Evolutionary conservation across 2,888 invertebrate genomes (phyloP).

Genomic region (Drosophila suboccidentalis): DNA sequence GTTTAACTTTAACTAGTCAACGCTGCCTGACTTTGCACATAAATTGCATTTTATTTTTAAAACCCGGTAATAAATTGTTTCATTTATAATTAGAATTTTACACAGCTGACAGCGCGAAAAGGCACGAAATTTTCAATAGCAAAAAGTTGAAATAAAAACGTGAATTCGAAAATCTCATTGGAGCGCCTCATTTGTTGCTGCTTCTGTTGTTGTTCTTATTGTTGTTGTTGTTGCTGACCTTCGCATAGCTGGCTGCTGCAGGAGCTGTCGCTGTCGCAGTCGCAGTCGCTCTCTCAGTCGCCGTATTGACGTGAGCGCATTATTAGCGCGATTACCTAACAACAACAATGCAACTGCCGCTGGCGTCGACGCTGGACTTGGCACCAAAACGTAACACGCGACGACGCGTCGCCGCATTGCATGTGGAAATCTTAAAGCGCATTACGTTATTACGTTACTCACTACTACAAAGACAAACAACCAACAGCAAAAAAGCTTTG

Average conservation of each 20-base stretch:
- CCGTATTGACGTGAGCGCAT: slow-evolving; percentile 39
- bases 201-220: slow-evolving; percentile 37
- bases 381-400: slow-evolving; percentile 79
- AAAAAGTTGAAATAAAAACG: slow-evolving; percentile 17
- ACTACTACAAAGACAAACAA: slow-evolving; percentile 32
- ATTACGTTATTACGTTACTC: slow-evolving; percentile 73
- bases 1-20: slow-evolving; percentile 58
- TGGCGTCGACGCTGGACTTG: slow-evolving; percentile 79
- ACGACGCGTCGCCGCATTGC: slow-evolving; percentile 47
- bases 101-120: slow-evolving; percentile 61
- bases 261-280: slow-evolving; percentile 54
- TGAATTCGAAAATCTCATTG: slow-evolving; percentile 33
- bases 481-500: slow-evolving; percentile 46
- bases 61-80: slow-evolving; percentile 81
- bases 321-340: slow-evolving; percentile 67
- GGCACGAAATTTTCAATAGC: slow-evolving; percentile 26
- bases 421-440: slow-evolving; percentile 74
- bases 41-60: slow-evolving; percentile 78
- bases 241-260: slow-evolving; percentile 69
- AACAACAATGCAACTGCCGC: slow-evolving; percentile 34
- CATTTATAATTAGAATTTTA: slow-evolving; percentile 80
- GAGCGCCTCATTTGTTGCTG: slow-evolving; percentile 21
- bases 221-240: slow-evolving; percentile 64
- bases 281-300: slow-evolving; percentile 27
- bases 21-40: slow-evolving; percentile 56